Conservation (phyloP, 2,113 vertebrate species). For the Vireo altiloquus region DNA sequence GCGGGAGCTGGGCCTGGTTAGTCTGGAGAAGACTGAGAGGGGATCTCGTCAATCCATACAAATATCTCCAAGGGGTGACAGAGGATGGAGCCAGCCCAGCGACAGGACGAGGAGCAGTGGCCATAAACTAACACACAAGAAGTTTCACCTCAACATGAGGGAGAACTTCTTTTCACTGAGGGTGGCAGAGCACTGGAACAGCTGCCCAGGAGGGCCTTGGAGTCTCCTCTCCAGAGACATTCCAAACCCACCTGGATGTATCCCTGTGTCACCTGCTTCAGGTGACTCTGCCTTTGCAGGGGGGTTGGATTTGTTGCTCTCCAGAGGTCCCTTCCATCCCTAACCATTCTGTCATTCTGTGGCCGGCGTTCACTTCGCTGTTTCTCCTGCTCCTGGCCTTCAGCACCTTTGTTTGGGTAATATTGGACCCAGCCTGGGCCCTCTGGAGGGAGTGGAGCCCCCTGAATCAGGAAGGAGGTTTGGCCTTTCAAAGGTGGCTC, state of each 20-base stretch:
- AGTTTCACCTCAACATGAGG: not conserved
- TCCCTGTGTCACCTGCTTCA: not conserved
- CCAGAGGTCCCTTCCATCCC: not conserved
- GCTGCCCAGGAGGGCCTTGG: not conserved
- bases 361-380: accelerated
- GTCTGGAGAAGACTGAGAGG: not conserved
- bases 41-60: not conserved
- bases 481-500: accelerated
- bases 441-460: not conserved
- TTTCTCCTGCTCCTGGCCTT: not conserved
- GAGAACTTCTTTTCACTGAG: not conserved
- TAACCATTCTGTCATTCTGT: not conserved
- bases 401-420: accelerated
- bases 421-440: not conserved
- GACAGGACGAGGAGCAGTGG: not conserved
- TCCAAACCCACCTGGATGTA: not conserved
- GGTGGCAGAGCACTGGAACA: not conserved
- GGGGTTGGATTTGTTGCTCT: not conserved
- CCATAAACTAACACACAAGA: not conserved
- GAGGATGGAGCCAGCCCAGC: not conserved
- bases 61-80: not conserved
- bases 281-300: not conserved
- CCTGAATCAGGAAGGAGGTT: not conserved
- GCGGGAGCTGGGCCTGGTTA: not conserved
- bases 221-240: not conserved